Base-by-base conservation (phyloP, 2,888 invertebrate genomes). In the Acanthosepion lycidas region DNA sequence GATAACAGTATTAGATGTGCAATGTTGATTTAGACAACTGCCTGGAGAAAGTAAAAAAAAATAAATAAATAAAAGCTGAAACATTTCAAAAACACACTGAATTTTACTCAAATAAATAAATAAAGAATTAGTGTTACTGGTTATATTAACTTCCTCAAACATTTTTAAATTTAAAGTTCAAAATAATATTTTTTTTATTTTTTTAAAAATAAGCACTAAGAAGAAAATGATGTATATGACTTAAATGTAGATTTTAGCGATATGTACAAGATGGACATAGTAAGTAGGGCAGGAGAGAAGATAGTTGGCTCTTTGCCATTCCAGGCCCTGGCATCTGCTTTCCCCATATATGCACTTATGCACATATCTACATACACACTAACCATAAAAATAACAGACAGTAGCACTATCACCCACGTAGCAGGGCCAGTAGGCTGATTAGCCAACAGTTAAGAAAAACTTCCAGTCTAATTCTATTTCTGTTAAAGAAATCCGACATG, bases 221-320 rank as follows among this genome's bases (percentile, higher is more conserved):
- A 59, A 20, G 59, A 23, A 59, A 6, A 23, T 59, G 59, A 23
- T 59, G 59, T 23, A 23, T 20, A 59, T 59, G 59, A 78, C 78
- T n/a, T 78, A n/a, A 78, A 78, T 78, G 78, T 78, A 12, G n/a
- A n/a, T 78, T 18, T 78, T n/a, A n/a, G 15, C 33, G n/a, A 78
- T 78, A 78, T n/a, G n/a, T 78, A 78, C 78, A 78, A 78, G n/a
- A 78, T 78, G 78, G 78, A 78, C 78, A 78, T 78, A n/a, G 78
- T 33, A 78, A 78, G 78, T 78, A 78, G 78, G 78, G n/a, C n/a
- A 78, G 78, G n/a, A n/a, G n/a, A 78, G 33, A 78, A 78, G 12
- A 78, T 78, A 15, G 78, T 78, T 78, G 78, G 78, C 78, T 78
- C 78, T n/a, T 15, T 33, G 78, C 78, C 78, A 78, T 78, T 33